Percentiles rank a stretch among this genome's conserved stretches.
Conservation (phyloP, 35 echinoderm and acorn worm genomes). For the Amphiura filiformis region DNA sequence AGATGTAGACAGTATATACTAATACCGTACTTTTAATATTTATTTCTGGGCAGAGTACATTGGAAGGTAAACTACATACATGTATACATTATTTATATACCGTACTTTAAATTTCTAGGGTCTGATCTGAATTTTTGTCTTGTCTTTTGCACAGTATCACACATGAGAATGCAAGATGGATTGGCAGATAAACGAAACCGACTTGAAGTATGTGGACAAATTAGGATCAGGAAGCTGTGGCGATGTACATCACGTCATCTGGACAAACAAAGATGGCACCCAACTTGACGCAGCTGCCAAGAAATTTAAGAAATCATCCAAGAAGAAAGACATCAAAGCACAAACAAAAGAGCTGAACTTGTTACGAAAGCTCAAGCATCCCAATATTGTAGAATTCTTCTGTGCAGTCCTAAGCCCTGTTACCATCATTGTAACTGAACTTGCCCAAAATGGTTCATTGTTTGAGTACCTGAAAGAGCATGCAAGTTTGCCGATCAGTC, state of each 20-base stretch:
- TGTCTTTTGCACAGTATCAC: too few relatives aligned
- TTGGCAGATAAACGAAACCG: background rate
- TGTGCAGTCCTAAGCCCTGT: background rate
- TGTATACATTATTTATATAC: too few relatives aligned
- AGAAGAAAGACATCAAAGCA: background rate
- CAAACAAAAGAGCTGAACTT: background rate
- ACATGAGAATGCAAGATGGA: background rate
- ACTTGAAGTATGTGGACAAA: background rate
- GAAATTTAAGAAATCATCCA: background rate
- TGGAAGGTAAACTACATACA: too few relatives aligned
- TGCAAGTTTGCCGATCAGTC: too few relatives aligned
- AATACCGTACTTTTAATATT: too few relatives aligned
- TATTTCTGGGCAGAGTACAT: too few relatives aligned
- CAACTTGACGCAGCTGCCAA: background rate
- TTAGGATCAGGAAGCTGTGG: background rate
- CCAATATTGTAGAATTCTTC: constrained; percentile 6
- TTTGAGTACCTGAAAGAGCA: background rate
- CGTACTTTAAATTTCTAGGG: too few relatives aligned
- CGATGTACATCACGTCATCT: background rate
- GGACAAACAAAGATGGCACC: background rate
- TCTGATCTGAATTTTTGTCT: too few relatives aligned
- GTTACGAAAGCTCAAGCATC: background rate
- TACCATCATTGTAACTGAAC: background rate
- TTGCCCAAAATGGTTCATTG: background rate
- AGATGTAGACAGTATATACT: too few relatives aligned